Evolutionary conservation across 2,797 vertebrate genomes (phyloP), one percentile per base, ranked within the genome.

Genomic region (Gadopsis bispinosus): DNA sequence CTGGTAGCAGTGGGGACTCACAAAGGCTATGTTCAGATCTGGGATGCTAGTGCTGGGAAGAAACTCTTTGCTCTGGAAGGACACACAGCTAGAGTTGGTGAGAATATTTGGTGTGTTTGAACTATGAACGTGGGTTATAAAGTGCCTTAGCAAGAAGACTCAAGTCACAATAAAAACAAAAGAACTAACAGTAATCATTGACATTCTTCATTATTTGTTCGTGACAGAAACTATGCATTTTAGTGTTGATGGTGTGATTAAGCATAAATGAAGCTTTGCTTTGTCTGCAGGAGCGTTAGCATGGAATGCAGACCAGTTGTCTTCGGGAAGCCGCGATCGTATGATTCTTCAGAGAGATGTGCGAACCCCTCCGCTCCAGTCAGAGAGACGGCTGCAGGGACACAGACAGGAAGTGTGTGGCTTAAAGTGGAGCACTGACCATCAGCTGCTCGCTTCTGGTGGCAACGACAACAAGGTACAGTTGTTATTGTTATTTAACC

Each of bases 321-420:
- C 97, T 0, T 98, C 97, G 0, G 97, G 97, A 37, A 98, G 97
- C 68, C 95, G 97, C 0, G 97, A 98, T 85, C 95, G 97, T 29
- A 96, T 98, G 96, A 98, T 98, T 90, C 93, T 98, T 5, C 97
- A 98, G 89, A 88, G 97, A 66, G 97, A 99, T 75, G 95, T 98
- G 77, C 95, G 97, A 35, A 96, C 96, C 0, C 97, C 97, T 0
- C 97, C 97, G 0, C 83, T 97, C 48, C 97, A 98, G 91, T 96
- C 97, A 0, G 97, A 99, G 90, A 95, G 97, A 35, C 93, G 96
- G 53, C 95, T 98, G 10, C 97, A 98, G 87, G 97, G 97, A 29
- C 97, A 99, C 91, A 93, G 97, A 68, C 97, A 99, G 91, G 97
- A 99, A 88, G 97, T 99, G 71, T 99, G 97, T 4, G 97, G 97